Conservation (phyloP, 2,888 invertebrate genomes). For the Sinelater perroti region DNA sequence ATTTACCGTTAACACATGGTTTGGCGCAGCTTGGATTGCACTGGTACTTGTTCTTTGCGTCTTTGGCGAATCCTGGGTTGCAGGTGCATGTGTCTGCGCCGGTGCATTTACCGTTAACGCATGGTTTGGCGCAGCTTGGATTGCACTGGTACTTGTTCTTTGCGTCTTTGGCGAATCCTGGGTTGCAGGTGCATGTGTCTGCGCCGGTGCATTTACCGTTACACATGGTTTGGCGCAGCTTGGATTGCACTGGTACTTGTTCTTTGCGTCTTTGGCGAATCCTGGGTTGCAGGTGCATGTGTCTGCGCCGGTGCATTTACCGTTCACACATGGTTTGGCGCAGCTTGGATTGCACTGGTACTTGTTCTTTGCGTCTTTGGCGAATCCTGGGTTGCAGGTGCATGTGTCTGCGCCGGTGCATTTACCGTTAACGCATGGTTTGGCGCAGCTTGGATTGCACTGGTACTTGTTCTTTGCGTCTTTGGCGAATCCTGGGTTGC, state of each 20-base stretch:
- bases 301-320: slow-evolving; percentile 58
- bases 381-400: slow-evolving; percentile 43
- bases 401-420: slow-evolving; percentile 54
- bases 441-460: slow-evolving; percentile 57
- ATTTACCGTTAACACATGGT: slow-evolving; percentile 44
- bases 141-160: slow-evolving; percentile 42
- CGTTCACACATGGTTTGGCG: slow-evolving; percentile 52
- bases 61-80: slow-evolving; percentile 45
- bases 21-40: slow-evolving; percentile 43
- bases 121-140: slow-evolving; percentile 55
- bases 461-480: slow-evolving; percentile 29
- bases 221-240: slow-evolving; percentile 38
- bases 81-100: slow-evolving; percentile 58
- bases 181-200: slow-evolving; percentile 31
- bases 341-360: slow-evolving; percentile 45
- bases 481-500: slow-evolving; percentile 38
- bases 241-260: slow-evolving; percentile 41
- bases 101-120: slow-evolving; percentile 60
- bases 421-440: slow-evolving; percentile 39
- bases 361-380: slow-evolving; percentile 23
- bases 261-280: slow-evolving; percentile 12
- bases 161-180: slow-evolving; percentile 23
- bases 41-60: slow-evolving; percentile 37
- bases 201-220: slow-evolving; percentile 41
- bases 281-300: slow-evolving; percentile 42